phyloP scores from a whole-genome alignment of 2,888 invertebrate genomes.

The Eurois occulta region DNA sequence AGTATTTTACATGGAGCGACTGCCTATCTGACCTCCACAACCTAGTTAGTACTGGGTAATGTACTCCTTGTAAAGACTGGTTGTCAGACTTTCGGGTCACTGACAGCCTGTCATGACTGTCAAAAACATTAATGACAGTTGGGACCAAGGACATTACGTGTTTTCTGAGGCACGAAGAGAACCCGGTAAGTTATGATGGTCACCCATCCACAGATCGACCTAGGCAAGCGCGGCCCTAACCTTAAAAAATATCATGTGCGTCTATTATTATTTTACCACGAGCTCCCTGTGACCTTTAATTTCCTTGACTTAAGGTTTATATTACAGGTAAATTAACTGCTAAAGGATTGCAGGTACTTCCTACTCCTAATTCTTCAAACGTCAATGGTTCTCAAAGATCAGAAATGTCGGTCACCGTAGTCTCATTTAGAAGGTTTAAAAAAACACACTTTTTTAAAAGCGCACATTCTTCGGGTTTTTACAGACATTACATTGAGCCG shows the following conservation, averaged over 20 bases:
- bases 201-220: too few species aligned
- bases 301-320: not conserved
- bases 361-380: not conserved
- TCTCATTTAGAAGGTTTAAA: not conserved
- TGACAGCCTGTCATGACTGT: too few species aligned
- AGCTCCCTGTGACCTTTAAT: not conserved
- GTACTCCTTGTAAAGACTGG: too few species aligned
- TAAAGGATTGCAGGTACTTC: not conserved
- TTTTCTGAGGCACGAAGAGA: too few species aligned
- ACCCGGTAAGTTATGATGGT: too few species aligned
- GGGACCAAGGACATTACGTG: too few species aligned
- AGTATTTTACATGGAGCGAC: too few species aligned
- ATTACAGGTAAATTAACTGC: not conserved
- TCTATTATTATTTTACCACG: not conserved
- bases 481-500: not conserved
- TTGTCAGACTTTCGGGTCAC: too few species aligned
- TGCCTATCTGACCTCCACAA: too few species aligned
- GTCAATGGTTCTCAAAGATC: not conserved
- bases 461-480: constrained; percentile 14
- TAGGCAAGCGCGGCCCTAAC: not conserved
- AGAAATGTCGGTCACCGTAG: not conserved
- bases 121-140: too few species aligned
- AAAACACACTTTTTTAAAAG: not conserved
- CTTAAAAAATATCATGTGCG: not conserved
- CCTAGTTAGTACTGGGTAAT: too few species aligned